phyloP scores from a whole-genome alignment of 2,797 vertebrate genomes.

The Helarctos malayanus region DNA sequence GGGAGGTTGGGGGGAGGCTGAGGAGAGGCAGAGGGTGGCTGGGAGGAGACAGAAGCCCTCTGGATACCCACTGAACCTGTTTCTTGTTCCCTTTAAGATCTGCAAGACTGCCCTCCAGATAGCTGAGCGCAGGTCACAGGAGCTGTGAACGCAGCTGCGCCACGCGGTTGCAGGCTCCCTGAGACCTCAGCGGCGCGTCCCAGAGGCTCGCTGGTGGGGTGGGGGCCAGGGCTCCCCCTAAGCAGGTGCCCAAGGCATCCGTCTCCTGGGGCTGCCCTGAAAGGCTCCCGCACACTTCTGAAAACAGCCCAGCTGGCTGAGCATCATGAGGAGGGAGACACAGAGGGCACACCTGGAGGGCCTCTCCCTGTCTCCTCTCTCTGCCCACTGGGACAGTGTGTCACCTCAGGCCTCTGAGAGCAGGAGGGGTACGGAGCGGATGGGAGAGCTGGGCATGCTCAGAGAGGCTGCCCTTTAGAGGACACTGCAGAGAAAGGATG shows the following conservation, averaged over 20 bases:
- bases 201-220: background rate
- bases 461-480: constrained; percentile 87
- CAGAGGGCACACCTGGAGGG: background rate
- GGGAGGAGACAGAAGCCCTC: background rate
- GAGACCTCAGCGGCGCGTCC: background rate
- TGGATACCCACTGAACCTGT: background rate
- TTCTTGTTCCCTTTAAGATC: background rate
- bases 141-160: background rate
- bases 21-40: background rate
- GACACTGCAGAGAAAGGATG: constrained; percentile 86
- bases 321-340: background rate
- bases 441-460: constrained; percentile 82
- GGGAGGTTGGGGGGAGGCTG: background rate
- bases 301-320: background rate
- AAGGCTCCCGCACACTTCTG: background rate
- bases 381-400: background rate
- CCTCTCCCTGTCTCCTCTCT: background rate
- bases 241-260: background rate
- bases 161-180: background rate
- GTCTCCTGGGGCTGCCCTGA: background rate
- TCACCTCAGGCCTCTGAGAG: constrained; percentile 23
- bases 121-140: background rate
- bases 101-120: background rate
- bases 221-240: background rate
- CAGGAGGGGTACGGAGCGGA: background rate